Percentiles rank a stretch among this genome's conserved stretches.
Conservation (phyloP, 2,888 invertebrate species). For the Phyllotreta cruciferae region DNA sequence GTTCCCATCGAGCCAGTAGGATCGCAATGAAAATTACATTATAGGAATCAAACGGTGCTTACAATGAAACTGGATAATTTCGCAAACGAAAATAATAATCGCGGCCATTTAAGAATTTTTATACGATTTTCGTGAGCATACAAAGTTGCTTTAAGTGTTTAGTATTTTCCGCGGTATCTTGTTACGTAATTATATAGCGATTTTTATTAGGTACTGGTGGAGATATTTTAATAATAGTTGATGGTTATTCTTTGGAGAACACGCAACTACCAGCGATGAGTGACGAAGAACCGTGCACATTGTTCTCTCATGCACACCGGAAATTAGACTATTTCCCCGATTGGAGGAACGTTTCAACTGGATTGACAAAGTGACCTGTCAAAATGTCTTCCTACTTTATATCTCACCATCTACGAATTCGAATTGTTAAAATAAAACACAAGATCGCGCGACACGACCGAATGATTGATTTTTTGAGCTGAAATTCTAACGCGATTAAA, state of each 20-base stretch:
- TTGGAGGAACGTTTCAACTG: constrained; percentile 52
- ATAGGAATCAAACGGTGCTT: neutral
- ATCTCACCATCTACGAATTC: constrained; percentile 4
- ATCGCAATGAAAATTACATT: neutral
- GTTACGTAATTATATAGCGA: constrained; percentile 30
- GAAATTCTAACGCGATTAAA: constrained; percentile 1
- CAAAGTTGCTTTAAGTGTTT: constrained; percentile 24
- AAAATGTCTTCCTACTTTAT: constrained; percentile 13
- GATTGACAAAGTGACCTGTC: constrained; percentile 50
- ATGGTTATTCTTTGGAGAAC: constrained; percentile 38
- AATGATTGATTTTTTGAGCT: constrained; percentile 1
- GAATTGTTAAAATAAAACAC: neutral
- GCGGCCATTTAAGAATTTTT: constrained; percentile 23
- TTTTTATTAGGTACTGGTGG: constrained; percentile 29
- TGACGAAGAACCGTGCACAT: constrained; percentile 38
- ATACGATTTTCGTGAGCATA: constrained; percentile 28
- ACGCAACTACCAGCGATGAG: constrained; percentile 41
- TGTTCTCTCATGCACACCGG: constrained; percentile 51
- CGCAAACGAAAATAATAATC: constrained; percentile 15
- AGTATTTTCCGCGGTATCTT: constrained; percentile 28
- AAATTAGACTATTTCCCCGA: constrained; percentile 58
- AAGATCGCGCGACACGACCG: constrained; percentile 8
- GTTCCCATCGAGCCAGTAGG: neutral
- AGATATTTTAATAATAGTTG: constrained; percentile 36
- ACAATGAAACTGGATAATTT: constrained; percentile 10